Evolutionary conservation across 1,140 invertebrate genomes (phyloP).

Genomic region (Chymomyza costata): DNA sequence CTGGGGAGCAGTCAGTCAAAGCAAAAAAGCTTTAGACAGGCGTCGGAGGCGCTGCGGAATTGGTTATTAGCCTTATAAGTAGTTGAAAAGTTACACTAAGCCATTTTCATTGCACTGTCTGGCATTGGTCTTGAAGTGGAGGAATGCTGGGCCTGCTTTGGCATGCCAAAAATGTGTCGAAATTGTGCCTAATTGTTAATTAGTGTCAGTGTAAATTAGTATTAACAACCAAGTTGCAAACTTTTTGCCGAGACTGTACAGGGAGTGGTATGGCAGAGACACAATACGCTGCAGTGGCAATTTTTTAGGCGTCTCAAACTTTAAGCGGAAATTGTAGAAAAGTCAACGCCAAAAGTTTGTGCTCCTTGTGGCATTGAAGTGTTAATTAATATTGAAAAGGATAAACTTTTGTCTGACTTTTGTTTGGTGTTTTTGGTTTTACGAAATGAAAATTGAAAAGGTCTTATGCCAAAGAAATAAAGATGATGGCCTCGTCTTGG

Average conservation of each 20-base stretch:
- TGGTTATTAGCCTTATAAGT: constrained; percentile 70
- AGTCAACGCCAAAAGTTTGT: constrained; percentile 60
- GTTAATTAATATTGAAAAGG: constrained; percentile 74
- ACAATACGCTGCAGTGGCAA: constrained; percentile 31
- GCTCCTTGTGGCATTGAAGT: constrained; percentile 65
- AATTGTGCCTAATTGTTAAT: constrained; percentile 74
- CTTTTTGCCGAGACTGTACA: not conserved
- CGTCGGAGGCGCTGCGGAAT: constrained; percentile 25
- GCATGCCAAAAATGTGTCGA: constrained; percentile 46
- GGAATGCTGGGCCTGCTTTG: constrained; percentile 3
- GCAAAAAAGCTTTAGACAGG: not conserved
- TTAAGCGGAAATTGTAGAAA: constrained; percentile 58
- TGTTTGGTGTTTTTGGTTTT: constrained; percentile 19
- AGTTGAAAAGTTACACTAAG: constrained; percentile 58
- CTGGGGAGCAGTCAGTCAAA: constrained; percentile 36
- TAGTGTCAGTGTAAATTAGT: constrained; percentile 67
- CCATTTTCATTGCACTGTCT: constrained; percentile 16
- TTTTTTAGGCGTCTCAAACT: constrained; percentile 45
- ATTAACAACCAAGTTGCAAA: constrained; percentile 38
- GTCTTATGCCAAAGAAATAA: constrained; percentile 18
- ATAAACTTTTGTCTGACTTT: constrained; percentile 67
- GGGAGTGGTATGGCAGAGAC: not conserved
- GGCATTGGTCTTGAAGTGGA: constrained; percentile 13
- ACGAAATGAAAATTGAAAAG: constrained; percentile 48
- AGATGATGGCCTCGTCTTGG: not conserved